These are phyloP conservation scores for Gallinago jamesoni DNA, from an alignment of 2,113 vertebrate genomes.

Conservation along the genomic window DNA sequence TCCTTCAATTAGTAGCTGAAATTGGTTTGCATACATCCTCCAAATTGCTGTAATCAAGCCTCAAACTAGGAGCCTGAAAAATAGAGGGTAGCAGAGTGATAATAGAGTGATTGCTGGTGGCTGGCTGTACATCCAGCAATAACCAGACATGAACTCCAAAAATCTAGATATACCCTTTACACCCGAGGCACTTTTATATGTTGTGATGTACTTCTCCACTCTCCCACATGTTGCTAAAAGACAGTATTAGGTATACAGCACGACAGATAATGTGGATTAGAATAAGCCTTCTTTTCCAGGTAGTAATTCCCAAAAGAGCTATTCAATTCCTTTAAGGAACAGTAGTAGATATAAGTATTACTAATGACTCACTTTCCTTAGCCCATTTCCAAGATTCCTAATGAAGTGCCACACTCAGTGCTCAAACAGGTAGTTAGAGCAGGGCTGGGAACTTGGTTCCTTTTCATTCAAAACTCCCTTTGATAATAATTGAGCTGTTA, in stretches of 20 bases:
- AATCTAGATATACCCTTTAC: neutral
- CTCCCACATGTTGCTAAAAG: neutral
- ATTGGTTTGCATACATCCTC: slow-evolving; percentile 39
- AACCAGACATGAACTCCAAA: neutral
- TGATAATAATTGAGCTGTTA: slow-evolving; percentile 55
- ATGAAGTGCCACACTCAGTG: neutral
- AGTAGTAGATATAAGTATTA: neutral
- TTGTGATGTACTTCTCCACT: neutral
- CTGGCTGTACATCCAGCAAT: neutral
- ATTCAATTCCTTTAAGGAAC: neutral
- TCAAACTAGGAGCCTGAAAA: slow-evolving; percentile 26
- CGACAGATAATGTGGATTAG: slow-evolving; percentile 33
- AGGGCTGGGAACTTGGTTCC: neutral
- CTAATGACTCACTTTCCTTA: slow-evolving; percentile 7
- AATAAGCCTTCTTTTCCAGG: neutral
- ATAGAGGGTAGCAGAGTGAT: neutral
- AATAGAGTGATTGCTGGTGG: neutral
- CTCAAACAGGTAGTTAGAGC: neutral
- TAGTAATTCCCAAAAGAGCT: slow-evolving; percentile 12
- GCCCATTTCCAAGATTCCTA: slow-evolving; percentile 5
- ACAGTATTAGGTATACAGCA: neutral
- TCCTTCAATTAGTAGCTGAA: slow-evolving; percentile 49
- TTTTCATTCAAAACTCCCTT: slow-evolving; percentile 45
- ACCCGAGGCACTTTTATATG: neutral
- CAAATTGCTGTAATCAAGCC: slow-evolving; percentile 56